phyloP scores from a whole-genome alignment of 2,113 vertebrate genomes.

The Pangasianodon gigas region DNA sequence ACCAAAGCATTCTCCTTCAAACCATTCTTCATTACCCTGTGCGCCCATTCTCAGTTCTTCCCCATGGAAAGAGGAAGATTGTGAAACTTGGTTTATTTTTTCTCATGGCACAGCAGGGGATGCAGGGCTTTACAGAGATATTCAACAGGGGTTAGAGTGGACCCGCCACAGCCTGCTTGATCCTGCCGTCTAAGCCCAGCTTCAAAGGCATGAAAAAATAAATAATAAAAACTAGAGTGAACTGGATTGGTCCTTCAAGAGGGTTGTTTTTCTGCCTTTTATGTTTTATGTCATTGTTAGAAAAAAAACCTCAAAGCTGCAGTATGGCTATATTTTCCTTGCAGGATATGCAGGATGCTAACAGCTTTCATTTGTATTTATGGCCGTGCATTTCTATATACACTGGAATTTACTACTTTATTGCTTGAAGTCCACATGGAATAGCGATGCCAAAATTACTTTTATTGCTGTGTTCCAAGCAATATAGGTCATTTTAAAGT shows the following conservation, averaged over 20 bases:
- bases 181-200: constrained; percentile 62
- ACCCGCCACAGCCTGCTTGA: constrained; percentile 54
- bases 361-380: neutral
- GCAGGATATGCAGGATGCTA: constrained; percentile 20
- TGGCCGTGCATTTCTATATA: neutral
- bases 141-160: constrained; percentile 23
- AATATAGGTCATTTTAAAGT: neutral
- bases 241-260: constrained; percentile 60
- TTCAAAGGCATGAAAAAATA: constrained; percentile 54
- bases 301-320: constrained; percentile 7
- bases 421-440: neutral
- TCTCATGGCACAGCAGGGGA: constrained; percentile 35
- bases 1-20: neutral
- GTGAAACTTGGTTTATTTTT: constrained; percentile 41
- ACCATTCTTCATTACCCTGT: neutral
- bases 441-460: neutral
- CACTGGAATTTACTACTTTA: neutral
- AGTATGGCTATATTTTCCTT: constrained; percentile 6
- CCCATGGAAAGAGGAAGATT: constrained; percentile 20
- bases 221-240: constrained; percentile 60
- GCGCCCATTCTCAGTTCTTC: neutral
- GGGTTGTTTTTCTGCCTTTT: constrained; percentile 30
- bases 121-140: constrained; percentile 26
- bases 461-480: neutral
- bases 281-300: neutral